Base-by-base conservation (phyloP, 2,888 invertebrate species). In the Lampropteryx suffumata region DNA sequence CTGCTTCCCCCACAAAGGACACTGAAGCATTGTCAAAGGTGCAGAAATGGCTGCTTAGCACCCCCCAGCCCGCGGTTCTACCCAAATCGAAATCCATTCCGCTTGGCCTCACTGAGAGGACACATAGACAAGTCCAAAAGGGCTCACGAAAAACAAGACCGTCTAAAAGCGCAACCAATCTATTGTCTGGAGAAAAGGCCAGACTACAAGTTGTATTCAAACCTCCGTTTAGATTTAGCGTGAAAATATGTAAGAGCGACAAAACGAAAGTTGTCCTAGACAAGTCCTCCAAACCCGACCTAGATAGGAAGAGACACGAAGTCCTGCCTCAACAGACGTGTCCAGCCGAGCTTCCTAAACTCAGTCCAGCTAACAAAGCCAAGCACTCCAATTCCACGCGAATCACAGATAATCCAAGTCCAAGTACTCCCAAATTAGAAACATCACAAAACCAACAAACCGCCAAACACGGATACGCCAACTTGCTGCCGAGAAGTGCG, bases 51-150 rank as follows among this genome's bases (percentile, higher is more conserved):
- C 82, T 96, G 44, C 79, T 96, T 43, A 95, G 95, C 56, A 95
- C 95, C 0, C 95, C 94, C 43, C 88, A 90, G 62, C 90, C 91
- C 1, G 81, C 92, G 12, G 86, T 80, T 40, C 91, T 96, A 68
- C 94, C 95, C 6, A 96, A 96, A 79, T 96, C 96, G 26, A 96
- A 96, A 76, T 96, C 96, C 0, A 96, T 96, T 1, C 96, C 96
- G 0, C 93, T 94, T 1, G 94, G 94, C 13, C 90, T 96, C 36
- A 92, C 93, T 0, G 92, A 92, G 61, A 80, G 91, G 57, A 68
- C 82, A 0, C 84, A 86, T 51, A 75, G 88, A 57, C 86, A 77
- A 65, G 65, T 78, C 11, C 91, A 91, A 53, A 92, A 93, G 61
- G 91, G 91, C 30, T 91, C 93, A 1, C 71, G 86, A 39, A 89